These are phyloP conservation scores for Drosophila emarginata DNA, from an alignment of 2,888 invertebrate species.

Conservation along the genomic window DNA sequence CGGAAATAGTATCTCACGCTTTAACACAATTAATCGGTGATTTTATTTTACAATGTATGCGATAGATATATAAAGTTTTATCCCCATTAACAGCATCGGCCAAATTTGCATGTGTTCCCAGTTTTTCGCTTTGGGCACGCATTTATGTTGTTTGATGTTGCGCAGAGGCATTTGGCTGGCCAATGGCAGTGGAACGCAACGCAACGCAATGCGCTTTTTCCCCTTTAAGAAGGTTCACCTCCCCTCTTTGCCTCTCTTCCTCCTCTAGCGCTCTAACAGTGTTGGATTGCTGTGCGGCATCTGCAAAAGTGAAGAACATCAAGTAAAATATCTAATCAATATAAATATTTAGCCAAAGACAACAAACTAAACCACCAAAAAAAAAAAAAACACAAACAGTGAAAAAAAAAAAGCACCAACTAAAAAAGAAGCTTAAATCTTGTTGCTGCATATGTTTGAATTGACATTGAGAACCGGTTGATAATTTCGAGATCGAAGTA, in stretches of 20 bases:
- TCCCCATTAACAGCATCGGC: constrained; percentile 75
- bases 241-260: neutral
- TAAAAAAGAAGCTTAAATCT: constrained; percentile 7
- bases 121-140: constrained; percentile 79
- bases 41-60: constrained; percentile 80
- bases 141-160: constrained; percentile 77
- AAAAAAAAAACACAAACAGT: neutral
- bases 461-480: constrained; percentile 8
- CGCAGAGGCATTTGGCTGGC: constrained; percentile 60
- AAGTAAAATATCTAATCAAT: constrained; percentile 9
- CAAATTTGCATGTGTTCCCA: constrained; percentile 77
- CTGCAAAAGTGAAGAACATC: constrained; percentile 33
- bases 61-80: constrained; percentile 79
- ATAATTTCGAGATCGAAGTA: constrained; percentile 1
- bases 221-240: neutral
- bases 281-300: constrained; percentile 42
- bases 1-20: constrained; percentile 11
- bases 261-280: constrained; percentile 13
- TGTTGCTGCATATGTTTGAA: constrained; percentile 9
- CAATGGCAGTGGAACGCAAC: constrained; percentile 15
- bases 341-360: constrained; percentile 1
- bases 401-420: constrained; percentile 25
- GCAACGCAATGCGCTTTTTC: neutral
- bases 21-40: neutral
- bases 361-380: constrained; percentile 36